Evolutionary conservation across 1,140 invertebrate genomes (phyloP), one percentile per base, ranked within the genome.

Genomic region (Samia ricini): DNA sequence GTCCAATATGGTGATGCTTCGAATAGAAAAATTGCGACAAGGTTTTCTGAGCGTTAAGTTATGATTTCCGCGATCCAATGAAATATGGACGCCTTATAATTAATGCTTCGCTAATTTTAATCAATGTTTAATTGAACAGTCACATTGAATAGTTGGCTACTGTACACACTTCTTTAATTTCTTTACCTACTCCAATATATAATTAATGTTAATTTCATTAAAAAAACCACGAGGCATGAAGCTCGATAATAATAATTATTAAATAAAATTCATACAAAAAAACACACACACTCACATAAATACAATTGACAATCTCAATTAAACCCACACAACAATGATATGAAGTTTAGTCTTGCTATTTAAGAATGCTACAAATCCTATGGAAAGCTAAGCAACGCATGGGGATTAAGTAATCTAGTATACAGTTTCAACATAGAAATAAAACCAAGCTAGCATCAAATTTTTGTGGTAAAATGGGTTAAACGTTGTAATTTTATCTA

Each of bases 391-490:
- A 75, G 70, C 72, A 60, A 64, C 60, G 63, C 63, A 62, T 71
- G 63, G 60, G 57, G 56, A 66, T n/a, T n/a, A n/a, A 23, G 58
- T 64, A 66, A 73, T 72, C 77, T 68, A 63, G 18, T 52, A 55
- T 15, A n/a, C 22, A 72, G 77, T 76, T 76, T 76, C 72, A 79
- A 79, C 82, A 87, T 76, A 81, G 64, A 82, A 78, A 79, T 82
- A 71, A 83, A 77, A 84, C 79, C 81, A 86, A 86, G 85, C 83
- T 71, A 78, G 64, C 66, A 18, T 73, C 62, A 75, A 72, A 69
- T 65, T 70, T 56, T 64, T 76, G 71, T 66, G 77, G 76, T 75
- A 81, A n/a, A 83, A 81, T 72, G 75, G 79, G 74, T 18, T 33
- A 36, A 36, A 57, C 29, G 24, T 20, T 51, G 20, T 22, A 52